Evolutionary conservation across 2,113 vertebrate species (phyloP).

Genomic region (Origma solitaria): DNA sequence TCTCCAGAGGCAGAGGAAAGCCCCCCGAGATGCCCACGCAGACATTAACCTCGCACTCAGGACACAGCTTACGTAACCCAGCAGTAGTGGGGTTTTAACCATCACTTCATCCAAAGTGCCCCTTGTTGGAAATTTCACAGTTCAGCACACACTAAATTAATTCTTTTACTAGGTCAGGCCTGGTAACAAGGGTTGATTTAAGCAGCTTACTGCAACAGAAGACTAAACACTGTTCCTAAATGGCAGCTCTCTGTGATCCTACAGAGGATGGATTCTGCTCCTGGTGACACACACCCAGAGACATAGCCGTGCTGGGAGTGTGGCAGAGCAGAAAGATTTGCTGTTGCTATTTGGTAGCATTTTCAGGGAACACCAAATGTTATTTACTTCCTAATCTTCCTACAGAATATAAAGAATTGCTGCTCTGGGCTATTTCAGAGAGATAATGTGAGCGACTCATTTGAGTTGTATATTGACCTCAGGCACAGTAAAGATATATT

Average conservation of each 20-base stretch:
- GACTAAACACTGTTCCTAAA: neutral
- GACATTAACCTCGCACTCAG: neutral
- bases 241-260: neutral
- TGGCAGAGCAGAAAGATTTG: neutral
- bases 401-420: conserved; percentile 8
- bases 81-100: neutral
- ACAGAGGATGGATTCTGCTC: neutral
- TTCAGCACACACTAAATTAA: neutral
- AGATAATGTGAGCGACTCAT: conserved; percentile 4
- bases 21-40: rapidly evolving
- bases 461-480: neutral
- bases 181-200: neutral
- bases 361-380: neutral
- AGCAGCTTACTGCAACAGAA: neutral
- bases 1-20: neutral
- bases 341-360: neutral
- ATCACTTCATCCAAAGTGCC: neutral
- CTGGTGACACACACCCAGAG: neutral
- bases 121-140: neutral
- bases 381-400: conserved; percentile 36
- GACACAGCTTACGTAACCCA: neutral
- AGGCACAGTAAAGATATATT: neutral
- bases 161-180: conserved; percentile 27
- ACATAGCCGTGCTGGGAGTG: neutral
- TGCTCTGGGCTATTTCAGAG: conserved; percentile 19